These are phyloP conservation scores for Enteromius fasciolatus DNA, from an alignment of 2,797 vertebrate species.

Conservation along the genomic window DNA sequence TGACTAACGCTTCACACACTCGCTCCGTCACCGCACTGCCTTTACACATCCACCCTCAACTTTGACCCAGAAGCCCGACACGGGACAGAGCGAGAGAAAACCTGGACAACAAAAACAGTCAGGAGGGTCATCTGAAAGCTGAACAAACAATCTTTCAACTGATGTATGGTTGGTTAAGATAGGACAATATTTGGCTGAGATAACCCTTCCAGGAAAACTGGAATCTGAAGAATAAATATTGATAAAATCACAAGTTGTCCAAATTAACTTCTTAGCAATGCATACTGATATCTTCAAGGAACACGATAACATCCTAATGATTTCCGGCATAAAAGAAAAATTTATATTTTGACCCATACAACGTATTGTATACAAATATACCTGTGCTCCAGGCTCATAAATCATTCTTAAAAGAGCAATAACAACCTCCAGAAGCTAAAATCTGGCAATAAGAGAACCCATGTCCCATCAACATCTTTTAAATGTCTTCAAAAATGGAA, in stretches of 20 bases:
- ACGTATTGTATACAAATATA: background rate
- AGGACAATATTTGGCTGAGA: background rate
- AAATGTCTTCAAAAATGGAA: background rate
- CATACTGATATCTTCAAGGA: too few relatives aligned
- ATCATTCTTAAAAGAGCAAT: background rate
- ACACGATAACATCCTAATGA: too few relatives aligned
- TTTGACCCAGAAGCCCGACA: background rate
- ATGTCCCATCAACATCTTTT: background rate
- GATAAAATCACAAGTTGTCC: too few relatives aligned
- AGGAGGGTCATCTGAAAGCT: too few relatives aligned
- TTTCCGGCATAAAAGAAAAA: too few relatives aligned
- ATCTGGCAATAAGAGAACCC: background rate
- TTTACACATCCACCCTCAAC: background rate
- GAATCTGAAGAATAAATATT: too few relatives aligned
- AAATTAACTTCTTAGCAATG: too few relatives aligned
- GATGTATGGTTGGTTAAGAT: too few relatives aligned
- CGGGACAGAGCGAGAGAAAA: background rate
- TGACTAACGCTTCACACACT: conserved; percentile 21
- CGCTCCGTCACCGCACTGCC: background rate
- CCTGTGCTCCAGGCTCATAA: too few relatives aligned
- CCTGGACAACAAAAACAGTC: background rate
- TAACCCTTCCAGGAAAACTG: too few relatives aligned
- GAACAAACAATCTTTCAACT: too few relatives aligned
- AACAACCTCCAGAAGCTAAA: background rate
- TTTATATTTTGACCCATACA: background rate